Conservation (phyloP, 2,888 invertebrate genomes). For the Ganaspis brasiliensis region DNA sequence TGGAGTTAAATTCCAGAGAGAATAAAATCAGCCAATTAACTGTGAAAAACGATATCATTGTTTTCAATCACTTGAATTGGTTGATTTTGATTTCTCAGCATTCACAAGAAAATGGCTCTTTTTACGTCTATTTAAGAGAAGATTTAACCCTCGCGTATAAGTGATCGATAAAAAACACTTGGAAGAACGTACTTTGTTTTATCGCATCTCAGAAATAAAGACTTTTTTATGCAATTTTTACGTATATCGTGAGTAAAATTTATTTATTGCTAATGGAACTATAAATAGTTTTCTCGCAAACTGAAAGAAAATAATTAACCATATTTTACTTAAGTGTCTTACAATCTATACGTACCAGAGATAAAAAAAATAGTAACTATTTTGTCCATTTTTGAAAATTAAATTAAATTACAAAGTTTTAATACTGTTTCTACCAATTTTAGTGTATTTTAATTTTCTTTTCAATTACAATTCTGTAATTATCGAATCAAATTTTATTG, state of each 20-base stretch:
- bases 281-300: neutral
- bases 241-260: conserved; percentile 2
- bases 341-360: no score
- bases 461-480: no score
- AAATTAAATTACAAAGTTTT: no score
- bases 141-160: conserved; percentile 2
- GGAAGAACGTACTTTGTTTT: conserved; percentile 8
- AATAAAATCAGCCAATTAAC: neutral
- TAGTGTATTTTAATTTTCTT: no score
- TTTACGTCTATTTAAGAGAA: conserved; percentile 3
- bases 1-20: neutral
- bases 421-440: no score
- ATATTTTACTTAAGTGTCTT: no score
- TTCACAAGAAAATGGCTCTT: conserved; percentile 1
- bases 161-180: conserved; percentile 28
- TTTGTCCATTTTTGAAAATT: no score
- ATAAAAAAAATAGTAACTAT: no score
- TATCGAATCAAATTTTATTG: no score
- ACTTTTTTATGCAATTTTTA: conserved; percentile 22
- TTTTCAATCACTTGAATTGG: neutral
- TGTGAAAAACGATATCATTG: neutral
- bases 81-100: conserved; percentile 19
- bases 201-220: neutral
- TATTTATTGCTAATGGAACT: neutral
- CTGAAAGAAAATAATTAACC: no score